Percentiles rank a stretch among this genome's conserved stretches.
Evolutionary conservation across 2,888 invertebrate species (phyloP).

Genomic region (Tenodera sinensis): DNA sequence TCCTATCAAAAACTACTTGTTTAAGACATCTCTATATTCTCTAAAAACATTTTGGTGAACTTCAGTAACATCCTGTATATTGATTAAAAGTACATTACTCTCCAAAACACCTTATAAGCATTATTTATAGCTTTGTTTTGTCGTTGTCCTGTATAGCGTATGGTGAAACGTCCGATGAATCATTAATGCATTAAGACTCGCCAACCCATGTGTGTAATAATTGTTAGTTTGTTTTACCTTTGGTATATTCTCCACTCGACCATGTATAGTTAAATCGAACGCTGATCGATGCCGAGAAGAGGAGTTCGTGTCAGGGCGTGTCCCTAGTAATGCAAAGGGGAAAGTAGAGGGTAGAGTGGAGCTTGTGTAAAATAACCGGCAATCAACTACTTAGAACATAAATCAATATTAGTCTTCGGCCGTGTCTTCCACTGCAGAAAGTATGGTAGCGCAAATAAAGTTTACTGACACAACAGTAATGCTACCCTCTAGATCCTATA

Average conservation of each 20-base stretch:
- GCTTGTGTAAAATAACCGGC: not conserved
- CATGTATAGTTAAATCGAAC: not conserved
- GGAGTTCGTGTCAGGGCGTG: not conserved
- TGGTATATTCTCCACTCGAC: not conserved
- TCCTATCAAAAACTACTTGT: no score
- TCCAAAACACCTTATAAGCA: no score
- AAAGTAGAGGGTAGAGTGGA: not conserved
- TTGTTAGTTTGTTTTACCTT: not conserved
- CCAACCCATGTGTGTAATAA: not conserved
- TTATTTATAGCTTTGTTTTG: no score
- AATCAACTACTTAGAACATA: not conserved
- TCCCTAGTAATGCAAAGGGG: not conserved
- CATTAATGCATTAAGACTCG: not conserved
- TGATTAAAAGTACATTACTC: no score
- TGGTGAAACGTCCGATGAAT: not conserved
- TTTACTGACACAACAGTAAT: no score
- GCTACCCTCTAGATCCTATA: no score
- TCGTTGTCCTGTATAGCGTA: no score
- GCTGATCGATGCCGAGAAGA: not conserved
- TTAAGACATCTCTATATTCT: no score
- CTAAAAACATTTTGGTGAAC: no score
- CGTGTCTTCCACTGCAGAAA: not conserved
- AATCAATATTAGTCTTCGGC: not conserved
- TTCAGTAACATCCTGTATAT: no score
- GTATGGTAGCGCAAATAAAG: no score